phyloP scores from a whole-genome alignment of 2,888 invertebrate genomes.

The Eupelmus urozonus region DNA sequence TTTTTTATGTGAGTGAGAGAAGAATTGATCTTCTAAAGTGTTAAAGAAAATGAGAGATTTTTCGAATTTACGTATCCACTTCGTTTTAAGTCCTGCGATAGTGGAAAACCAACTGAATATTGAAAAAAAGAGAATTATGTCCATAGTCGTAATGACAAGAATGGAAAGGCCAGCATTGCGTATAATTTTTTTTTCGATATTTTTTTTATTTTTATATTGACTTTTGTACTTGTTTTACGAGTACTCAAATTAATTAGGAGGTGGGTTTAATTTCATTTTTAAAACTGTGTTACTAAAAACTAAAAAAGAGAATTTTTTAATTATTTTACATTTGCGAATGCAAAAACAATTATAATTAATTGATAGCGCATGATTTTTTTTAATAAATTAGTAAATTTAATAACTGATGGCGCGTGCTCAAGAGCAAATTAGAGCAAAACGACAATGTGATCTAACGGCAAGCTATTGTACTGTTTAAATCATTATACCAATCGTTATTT shows the following conservation, averaged over 20 bases:
- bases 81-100: conserved; percentile 1
- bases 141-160: conserved; percentile 14
- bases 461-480: conserved; percentile 20
- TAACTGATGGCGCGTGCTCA: conserved; percentile 14
- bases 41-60: conserved; percentile 44
- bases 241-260: conserved; percentile 45
- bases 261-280: conserved; percentile 43
- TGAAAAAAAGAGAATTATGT: conserved; percentile 13
- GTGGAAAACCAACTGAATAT: background rate
- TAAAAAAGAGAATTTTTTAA: conserved; percentile 34
- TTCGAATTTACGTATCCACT: conserved; percentile 39
- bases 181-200: conserved; percentile 34
- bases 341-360: conserved; percentile 23
- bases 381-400: conserved; percentile 10
- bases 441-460: conserved; percentile 29
- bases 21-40: conserved; percentile 30
- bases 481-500: background rate
- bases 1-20: conserved; percentile 50
- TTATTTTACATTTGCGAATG: background rate
- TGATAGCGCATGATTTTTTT: conserved; percentile 6
- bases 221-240: conserved; percentile 23
- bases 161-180: conserved; percentile 30
- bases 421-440: conserved; percentile 30
- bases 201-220: conserved; percentile 50
- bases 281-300: conserved; percentile 35